Percentiles rank a stretch among this genome's conserved stretches.
phyloP scores from a whole-genome alignment of 1,140 invertebrate genomes.

The Mycetomoellerius zeteki region DNA sequence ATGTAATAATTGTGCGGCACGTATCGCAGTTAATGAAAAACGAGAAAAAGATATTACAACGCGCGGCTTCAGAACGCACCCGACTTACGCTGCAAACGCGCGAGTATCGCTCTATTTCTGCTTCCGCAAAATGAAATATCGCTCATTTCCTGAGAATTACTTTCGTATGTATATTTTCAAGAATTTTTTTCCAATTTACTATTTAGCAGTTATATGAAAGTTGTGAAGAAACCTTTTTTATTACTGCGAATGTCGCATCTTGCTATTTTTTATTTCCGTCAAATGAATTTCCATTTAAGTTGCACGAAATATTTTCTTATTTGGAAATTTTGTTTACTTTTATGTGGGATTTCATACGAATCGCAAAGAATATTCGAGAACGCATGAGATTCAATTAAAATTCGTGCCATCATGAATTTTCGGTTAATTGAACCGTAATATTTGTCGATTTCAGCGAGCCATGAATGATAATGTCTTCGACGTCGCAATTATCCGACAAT shows the following conservation, averaged over 20 bases:
- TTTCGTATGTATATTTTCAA: background rate
- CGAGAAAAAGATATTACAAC: slow-evolving; percentile 56
- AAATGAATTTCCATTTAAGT: background rate
- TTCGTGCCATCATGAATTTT: background rate
- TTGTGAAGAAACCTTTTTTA: background rate
- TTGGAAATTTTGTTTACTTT: background rate
- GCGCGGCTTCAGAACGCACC: slow-evolving; percentile 21
- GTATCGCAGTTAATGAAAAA: slow-evolving; percentile 64
- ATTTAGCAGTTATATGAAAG: background rate
- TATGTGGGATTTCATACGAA: background rate
- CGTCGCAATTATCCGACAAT: slow-evolving; percentile 75
- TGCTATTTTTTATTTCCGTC: background rate
- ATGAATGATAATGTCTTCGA: slow-evolving; percentile 71
- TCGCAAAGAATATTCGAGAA: background rate
- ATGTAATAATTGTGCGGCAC: slow-evolving; percentile 75
- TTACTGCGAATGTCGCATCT: background rate
- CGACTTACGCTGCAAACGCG: slow-evolving; percentile 1
- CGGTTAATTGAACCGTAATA: slow-evolving; percentile 56
- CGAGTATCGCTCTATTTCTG: background rate
- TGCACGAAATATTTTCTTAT: background rate
- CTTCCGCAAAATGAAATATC: slow-evolving; percentile 27
- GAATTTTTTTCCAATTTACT: background rate
- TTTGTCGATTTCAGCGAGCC: slow-evolving; percentile 67
- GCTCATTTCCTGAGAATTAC: background rate
- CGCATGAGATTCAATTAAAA: slow-evolving; percentile 2